Conservation (phyloP, 2,797 vertebrate species). For the Sebastolobus alascanus region DNA sequence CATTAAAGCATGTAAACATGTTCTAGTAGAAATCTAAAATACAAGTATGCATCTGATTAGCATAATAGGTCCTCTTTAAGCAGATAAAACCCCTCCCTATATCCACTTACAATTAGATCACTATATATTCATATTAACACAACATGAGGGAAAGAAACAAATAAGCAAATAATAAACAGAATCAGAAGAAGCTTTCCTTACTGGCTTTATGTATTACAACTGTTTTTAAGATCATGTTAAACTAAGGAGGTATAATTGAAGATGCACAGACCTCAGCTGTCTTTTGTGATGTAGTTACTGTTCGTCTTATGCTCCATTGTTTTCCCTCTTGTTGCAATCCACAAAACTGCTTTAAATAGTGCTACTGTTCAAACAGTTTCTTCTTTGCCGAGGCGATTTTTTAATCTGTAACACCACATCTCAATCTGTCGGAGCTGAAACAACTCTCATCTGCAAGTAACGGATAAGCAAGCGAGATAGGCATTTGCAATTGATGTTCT, state of each 20-base stretch:
- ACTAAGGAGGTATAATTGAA: slow-evolving; percentile 53
- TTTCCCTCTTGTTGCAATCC: slow-evolving; percentile 53
- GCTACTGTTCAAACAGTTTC: slow-evolving; percentile 62
- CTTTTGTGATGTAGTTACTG: slow-evolving; percentile 50
- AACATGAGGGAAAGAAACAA: background rate
- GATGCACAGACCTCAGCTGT: slow-evolving; percentile 50
- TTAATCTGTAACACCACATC: slow-evolving; percentile 65
- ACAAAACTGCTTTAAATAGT: slow-evolving; percentile 64
- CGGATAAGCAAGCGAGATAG: slow-evolving; percentile 64
- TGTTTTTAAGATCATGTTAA: slow-evolving; percentile 39
- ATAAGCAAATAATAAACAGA: background rate
- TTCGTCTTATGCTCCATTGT: slow-evolving; percentile 59
- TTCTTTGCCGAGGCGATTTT: slow-evolving; percentile 55
- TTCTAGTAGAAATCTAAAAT: no score
- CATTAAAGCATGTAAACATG: no score
- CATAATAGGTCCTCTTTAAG: background rate
- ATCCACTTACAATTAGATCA: background rate
- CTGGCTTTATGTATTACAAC: slow-evolving; percentile 1
- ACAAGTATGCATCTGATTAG: no score
- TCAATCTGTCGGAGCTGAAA: slow-evolving; percentile 60
- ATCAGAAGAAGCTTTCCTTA: background rate
- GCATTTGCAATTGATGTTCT: slow-evolving; percentile 73
- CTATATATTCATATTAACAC: background rate
- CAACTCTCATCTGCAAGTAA: slow-evolving; percentile 65
- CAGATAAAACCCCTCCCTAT: background rate